Conservation (phyloP, 2,888 invertebrate species). For the Cheiracanthium punctorium region DNA sequence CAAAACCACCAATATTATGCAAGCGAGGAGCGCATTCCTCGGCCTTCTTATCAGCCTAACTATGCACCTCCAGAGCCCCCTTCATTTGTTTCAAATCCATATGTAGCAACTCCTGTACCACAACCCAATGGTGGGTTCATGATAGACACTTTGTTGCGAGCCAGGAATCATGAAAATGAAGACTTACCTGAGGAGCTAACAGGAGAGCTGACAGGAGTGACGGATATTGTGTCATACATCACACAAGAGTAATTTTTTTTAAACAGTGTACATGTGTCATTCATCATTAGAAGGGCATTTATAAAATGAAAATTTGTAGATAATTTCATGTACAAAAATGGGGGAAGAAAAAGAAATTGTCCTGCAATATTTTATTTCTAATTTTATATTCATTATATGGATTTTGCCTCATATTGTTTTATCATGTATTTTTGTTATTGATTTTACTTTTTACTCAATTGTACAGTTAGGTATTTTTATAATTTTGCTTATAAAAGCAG, state of each 20-base stretch:
- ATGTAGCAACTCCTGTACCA: slow-evolving; percentile 55
- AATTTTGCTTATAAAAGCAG: not conserved
- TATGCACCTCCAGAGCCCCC: slow-evolving; percentile 52
- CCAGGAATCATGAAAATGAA: slow-evolving; percentile 54
- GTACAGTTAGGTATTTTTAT: not conserved
- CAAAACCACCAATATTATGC: slow-evolving; percentile 57
- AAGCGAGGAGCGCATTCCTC: slow-evolving; percentile 49
- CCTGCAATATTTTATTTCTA: slow-evolving; percentile 63
- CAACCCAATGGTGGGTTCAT: slow-evolving; percentile 72
- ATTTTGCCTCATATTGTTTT: slow-evolving; percentile 12
- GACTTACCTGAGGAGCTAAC: too few relatives aligned
- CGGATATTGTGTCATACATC: slow-evolving; percentile 66
- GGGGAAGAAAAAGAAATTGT: too few relatives aligned
- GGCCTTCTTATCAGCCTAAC: slow-evolving; percentile 63
- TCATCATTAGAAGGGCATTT: slow-evolving; percentile 59
- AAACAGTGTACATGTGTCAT: slow-evolving; percentile 52
- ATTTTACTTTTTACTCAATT: slow-evolving; percentile 5
- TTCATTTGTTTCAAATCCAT: slow-evolving; percentile 53
- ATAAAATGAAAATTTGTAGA: slow-evolving; percentile 56
- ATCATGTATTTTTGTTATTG: slow-evolving; percentile 16
- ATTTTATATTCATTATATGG: slow-evolving; percentile 39
- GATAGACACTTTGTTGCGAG: slow-evolving; percentile 71
- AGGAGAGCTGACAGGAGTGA: slow-evolving; percentile 58
- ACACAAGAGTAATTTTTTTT: slow-evolving; percentile 56
- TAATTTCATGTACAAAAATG: slow-evolving; percentile 60